Evolutionary conservation across 2,797 vertebrate genomes (phyloP).

Genomic region (Sebastes baramenuke): DNA sequence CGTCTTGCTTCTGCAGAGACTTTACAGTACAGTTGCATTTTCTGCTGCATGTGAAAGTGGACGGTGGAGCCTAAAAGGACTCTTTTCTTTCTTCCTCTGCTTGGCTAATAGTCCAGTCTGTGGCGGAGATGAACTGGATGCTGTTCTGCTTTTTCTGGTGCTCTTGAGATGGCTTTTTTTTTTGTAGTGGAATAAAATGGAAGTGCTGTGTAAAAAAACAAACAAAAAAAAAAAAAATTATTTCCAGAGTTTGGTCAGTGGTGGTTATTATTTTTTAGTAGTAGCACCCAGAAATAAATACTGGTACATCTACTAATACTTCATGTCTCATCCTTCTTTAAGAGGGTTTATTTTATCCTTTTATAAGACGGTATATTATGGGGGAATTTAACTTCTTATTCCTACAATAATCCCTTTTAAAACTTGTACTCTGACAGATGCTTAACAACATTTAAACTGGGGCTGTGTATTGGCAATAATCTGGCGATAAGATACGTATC

Average conservation of each 20-base stretch:
- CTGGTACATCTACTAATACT: neutral
- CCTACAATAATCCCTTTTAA: neutral
- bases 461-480: no score
- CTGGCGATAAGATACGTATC: no score
- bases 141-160: slow-evolving; percentile 67
- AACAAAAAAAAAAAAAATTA: neutral
- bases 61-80: slow-evolving; percentile 30
- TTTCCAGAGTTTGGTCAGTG: neutral
- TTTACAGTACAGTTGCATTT: slow-evolving; percentile 22
- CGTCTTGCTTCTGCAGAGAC: slow-evolving; percentile 40
- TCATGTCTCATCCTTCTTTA: neutral
- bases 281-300: neutral
- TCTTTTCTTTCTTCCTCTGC: slow-evolving; percentile 34
- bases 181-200: slow-evolving; percentile 83
- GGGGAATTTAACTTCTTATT: neutral
- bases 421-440: neutral
- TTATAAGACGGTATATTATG: no score
- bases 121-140: slow-evolving; percentile 29
- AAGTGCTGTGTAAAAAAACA: slow-evolving; percentile 66
- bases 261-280: neutral
- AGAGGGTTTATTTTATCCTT: neutral
- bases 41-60: slow-evolving; percentile 64
- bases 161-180: slow-evolving; percentile 72
- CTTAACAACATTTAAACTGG: neutral
- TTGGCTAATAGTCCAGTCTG: slow-evolving; percentile 44